Evolutionary conservation across 64 coral and sea anemone species (phyloP).

Genomic region (Stichodactyla mertensii): DNA sequence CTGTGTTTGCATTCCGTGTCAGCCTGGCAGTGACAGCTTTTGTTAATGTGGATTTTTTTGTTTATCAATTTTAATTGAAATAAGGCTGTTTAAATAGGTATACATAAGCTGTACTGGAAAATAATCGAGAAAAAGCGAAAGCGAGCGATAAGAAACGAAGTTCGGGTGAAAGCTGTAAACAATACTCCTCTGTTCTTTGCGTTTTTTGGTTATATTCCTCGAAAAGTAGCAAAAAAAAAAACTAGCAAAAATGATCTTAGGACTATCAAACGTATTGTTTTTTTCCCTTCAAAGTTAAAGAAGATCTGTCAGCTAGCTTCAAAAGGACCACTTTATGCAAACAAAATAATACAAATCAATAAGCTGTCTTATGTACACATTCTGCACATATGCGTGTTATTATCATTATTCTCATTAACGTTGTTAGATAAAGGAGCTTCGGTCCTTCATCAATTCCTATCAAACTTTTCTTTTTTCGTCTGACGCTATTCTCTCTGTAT

Average conservation of each 20-base stretch:
- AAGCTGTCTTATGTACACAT: background rate
- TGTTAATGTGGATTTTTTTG: constrained; percentile 22
- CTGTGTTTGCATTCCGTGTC: constrained; percentile 8
- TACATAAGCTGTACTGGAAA: background rate
- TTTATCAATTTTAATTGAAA: constrained; percentile 25
- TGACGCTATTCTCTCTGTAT: background rate
- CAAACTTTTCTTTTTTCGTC: background rate
- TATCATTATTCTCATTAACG: background rate
- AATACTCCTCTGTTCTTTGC: background rate
- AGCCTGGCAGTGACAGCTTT: constrained; percentile 6
- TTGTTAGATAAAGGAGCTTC: background rate
- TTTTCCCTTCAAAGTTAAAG: constrained; percentile 1
- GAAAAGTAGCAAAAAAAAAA: background rate
- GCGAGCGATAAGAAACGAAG: background rate
- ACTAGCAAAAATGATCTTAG: background rate
- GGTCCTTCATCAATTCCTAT: background rate
- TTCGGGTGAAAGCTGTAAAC: background rate
- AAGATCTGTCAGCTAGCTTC: background rate
- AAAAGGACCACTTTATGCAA: background rate
- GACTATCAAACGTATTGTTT: background rate
- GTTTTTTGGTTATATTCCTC: background rate
- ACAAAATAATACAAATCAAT: constrained; percentile 2
- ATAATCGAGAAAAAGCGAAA: background rate
- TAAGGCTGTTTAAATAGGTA: constrained; percentile 10
- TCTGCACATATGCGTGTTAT: background rate